Conservation (phyloP, 2,888 invertebrate species). For the Lepidocyrtoides sp. region DNA sequence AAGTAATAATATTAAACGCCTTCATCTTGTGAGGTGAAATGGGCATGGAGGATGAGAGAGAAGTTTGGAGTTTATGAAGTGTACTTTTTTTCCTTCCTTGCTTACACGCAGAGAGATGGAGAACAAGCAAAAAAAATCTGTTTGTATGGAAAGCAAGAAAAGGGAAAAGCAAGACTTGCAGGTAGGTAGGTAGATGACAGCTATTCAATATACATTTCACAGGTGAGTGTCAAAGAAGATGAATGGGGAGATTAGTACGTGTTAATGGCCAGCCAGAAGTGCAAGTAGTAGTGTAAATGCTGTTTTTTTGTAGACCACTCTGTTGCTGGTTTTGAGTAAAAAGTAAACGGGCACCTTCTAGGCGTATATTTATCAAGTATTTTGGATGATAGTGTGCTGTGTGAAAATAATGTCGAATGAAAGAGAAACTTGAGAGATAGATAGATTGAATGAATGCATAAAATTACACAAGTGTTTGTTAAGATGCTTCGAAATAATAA, state of each 20-base stretch:
- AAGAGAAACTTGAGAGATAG: too few relatives aligned
- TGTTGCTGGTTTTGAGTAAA: too few relatives aligned
- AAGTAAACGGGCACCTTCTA: neutral
- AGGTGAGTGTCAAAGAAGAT: slow-evolving; percentile 85
- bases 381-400: too few relatives aligned
- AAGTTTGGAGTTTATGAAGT: slow-evolving; percentile 20
- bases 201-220: slow-evolving; percentile 83
- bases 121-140: slow-evolving; percentile 29
- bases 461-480: too few relatives aligned
- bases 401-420: too few relatives aligned
- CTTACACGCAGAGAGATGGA: slow-evolving; percentile 19
- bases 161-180: slow-evolving; percentile 44
- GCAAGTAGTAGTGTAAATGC: slow-evolving; percentile 4
- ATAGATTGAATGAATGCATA: too few relatives aligned
- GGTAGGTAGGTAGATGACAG: slow-evolving; percentile 72
- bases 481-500: too few relatives aligned
- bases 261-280: slow-evolving; percentile 83
- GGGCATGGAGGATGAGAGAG: neutral
- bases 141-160: neutral
- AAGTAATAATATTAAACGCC: slow-evolving; percentile 41
- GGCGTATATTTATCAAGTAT: slow-evolving; percentile 45
- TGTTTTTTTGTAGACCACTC: neutral
- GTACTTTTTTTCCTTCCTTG: slow-evolving; percentile 56
- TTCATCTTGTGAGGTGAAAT: slow-evolving; percentile 73
- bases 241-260: slow-evolving; percentile 86